Conservation (phyloP, 1,140 invertebrate species). For the Triops longicaudatus region DNA sequence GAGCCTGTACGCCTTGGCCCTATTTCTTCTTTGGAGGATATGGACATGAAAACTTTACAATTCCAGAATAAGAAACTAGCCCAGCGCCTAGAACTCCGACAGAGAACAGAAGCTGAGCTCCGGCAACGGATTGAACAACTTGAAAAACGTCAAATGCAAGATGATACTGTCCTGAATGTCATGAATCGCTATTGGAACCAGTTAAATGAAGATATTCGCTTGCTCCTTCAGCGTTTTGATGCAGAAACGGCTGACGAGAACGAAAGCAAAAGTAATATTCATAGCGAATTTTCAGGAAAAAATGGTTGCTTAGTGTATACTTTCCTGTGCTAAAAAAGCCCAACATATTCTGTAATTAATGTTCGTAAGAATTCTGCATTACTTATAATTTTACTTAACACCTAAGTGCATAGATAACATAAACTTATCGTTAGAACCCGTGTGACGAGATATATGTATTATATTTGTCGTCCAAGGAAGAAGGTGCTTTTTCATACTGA, state of each 20-base stretch:
- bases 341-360: too few species aligned
- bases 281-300: constrained; percentile 21
- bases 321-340: too few species aligned
- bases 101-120: constrained; percentile 79
- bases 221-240: constrained; percentile 90
- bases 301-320: too few species aligned
- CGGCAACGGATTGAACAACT: constrained; percentile 89
- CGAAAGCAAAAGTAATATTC: constrained; percentile 71
- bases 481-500: too few species aligned
- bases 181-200: constrained; percentile 98
- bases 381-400: too few species aligned
- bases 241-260: constrained; percentile 93
- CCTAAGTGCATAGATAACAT: too few species aligned
- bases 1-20: constrained; percentile 86
- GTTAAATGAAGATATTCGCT: constrained; percentile 90
- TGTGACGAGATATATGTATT: too few species aligned
- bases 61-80: constrained; percentile 96
- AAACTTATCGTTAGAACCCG: too few species aligned
- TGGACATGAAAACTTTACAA: constrained; percentile 92
- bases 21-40: constrained; percentile 87
- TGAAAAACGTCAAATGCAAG: constrained; percentile 92
- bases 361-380: too few species aligned
- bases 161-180: constrained; percentile 94
- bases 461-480: too few species aligned
- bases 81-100: constrained; percentile 82